Base-by-base conservation (phyloP, 2,113 vertebrate species). In the Mustela nigripes region DNA sequence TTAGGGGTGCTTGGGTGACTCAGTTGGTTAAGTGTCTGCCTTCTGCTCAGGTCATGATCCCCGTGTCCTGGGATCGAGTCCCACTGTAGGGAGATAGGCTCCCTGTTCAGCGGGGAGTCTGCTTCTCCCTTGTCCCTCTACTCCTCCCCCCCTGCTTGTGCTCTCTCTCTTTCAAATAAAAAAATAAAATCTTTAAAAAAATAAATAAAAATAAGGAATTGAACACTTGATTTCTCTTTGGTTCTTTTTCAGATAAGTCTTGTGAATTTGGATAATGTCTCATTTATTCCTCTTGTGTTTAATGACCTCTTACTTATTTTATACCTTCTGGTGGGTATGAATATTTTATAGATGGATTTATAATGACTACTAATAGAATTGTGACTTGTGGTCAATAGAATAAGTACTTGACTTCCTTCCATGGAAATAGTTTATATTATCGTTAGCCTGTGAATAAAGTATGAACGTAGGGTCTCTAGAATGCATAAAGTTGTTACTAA, bases 281-380 rank as follows among this genome's bases (percentile, higher is more conserved):
- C 36, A 65, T 85, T 97, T 91, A 15, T 88, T 79, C n/a, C 16
- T 85, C 50, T 39, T 74, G 18, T 48, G 10, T 90, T 81, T 87
- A 58, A 56, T 78, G 65, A 18, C 11, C 81, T 92, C 9, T 88
- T 79, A 60, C 14, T 88, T 93, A 74, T 87, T 95, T 93, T 73
- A 83, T 76, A 80, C 73, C 28, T 71, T 89, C 24, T 93, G 90
- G 53, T 42, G 6, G 48, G n/a, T 84, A 12, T 62, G 84, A 86
- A 24, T 94, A 33, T 94, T 95, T 91, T 84, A 62, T 63, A 84
- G 33, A 58, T 80, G 82, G 89, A 58, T 48, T 76, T 39, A 39
- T 76, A 91, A 67, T 10, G 80, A 71, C 69, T 60, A 53, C 11
- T 63, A 14, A 74, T 19, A 39, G 39, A 28, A 76, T 74, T 76